Conservation (phyloP, 35 echinoderm and acorn worm species). For the Heliocidaris tuberculata region DNA sequence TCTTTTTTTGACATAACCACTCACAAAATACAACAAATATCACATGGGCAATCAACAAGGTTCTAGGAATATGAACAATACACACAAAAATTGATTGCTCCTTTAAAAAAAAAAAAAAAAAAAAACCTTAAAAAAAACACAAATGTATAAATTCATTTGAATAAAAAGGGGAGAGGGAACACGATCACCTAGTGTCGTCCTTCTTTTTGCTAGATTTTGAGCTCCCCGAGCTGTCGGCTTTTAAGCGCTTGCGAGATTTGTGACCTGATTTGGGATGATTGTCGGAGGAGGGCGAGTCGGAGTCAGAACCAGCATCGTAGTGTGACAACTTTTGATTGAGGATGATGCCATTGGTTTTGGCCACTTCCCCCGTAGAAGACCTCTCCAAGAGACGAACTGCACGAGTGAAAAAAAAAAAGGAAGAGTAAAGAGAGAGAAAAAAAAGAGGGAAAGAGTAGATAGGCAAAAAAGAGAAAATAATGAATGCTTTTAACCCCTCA, state of each 20-base stretch:
- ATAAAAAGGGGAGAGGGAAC: neutral
- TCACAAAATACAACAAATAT: neutral
- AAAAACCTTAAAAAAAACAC: neutral
- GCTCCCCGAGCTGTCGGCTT: constrained; percentile 48
- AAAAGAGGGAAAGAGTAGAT: neutral
- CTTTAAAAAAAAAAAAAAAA: neutral
- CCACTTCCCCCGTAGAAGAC: constrained; percentile 43
- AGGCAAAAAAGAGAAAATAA: neutral
- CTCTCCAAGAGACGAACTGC: constrained; percentile 82
- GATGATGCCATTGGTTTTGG: constrained; percentile 52
- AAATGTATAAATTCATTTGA: neutral
- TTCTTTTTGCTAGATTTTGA: constrained; percentile 46
- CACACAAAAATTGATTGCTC: neutral
- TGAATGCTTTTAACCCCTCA: neutral
- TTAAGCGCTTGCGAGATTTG: constrained; percentile 74
- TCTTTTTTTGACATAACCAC: neutral
- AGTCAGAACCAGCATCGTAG: constrained; percentile 82
- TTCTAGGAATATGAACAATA: constrained; percentile 18
- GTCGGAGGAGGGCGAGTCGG: constrained; percentile 82
- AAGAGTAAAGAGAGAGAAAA: neutral
- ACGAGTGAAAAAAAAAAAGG: neutral
- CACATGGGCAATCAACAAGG: neutral
- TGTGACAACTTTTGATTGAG: constrained; percentile 85
- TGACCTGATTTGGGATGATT: constrained; percentile 42
- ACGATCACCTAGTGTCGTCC: neutral